phyloP scores from a whole-genome alignment of 1,140 invertebrate species.

The Vanessa atalanta region DNA sequence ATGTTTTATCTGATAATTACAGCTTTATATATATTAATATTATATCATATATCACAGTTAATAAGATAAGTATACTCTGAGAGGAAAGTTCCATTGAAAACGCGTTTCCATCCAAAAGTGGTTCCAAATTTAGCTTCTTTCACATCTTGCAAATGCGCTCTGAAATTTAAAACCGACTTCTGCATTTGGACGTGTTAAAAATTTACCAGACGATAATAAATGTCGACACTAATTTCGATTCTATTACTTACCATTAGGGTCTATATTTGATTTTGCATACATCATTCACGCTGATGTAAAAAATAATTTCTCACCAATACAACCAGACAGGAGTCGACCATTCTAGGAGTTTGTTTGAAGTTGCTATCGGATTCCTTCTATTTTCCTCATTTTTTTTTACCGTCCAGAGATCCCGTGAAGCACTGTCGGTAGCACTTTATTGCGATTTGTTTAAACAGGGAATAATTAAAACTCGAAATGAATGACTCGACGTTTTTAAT shows the following conservation, averaged over 20 bases:
- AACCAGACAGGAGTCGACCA: conserved; percentile 51
- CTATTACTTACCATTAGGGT: neutral
- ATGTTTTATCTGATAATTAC: too few relatives aligned
- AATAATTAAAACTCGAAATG: conserved; percentile 76
- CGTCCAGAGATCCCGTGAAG: conserved; percentile 49
- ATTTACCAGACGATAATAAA: conserved; percentile 26
- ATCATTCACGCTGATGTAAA: conserved; percentile 21
- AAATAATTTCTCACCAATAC: conserved; percentile 49
- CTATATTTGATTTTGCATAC: neutral
- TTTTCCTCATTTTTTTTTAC: conserved; percentile 61
- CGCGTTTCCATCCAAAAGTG: conserved; percentile 67
- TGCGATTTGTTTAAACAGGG: conserved; percentile 77
- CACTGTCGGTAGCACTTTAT: conserved; percentile 64
- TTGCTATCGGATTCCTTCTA: conserved; percentile 53
- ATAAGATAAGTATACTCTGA: conserved; percentile 36
- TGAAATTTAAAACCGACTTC: conserved; percentile 52
- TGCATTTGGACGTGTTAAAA: conserved; percentile 42
- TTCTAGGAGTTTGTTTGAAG: conserved; percentile 67
- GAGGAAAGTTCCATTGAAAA: conserved; percentile 60
- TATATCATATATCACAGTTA: conserved; percentile 37
- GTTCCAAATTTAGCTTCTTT: conserved; percentile 56
- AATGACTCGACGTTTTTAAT: conserved; percentile 71
- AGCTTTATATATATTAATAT: too few relatives aligned
- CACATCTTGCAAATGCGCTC: conserved; percentile 64
- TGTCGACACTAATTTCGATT: conserved; percentile 3